Evolutionary conservation across 2,113 vertebrate species (phyloP).

Genomic region (Ardeotis arabs): DNA sequence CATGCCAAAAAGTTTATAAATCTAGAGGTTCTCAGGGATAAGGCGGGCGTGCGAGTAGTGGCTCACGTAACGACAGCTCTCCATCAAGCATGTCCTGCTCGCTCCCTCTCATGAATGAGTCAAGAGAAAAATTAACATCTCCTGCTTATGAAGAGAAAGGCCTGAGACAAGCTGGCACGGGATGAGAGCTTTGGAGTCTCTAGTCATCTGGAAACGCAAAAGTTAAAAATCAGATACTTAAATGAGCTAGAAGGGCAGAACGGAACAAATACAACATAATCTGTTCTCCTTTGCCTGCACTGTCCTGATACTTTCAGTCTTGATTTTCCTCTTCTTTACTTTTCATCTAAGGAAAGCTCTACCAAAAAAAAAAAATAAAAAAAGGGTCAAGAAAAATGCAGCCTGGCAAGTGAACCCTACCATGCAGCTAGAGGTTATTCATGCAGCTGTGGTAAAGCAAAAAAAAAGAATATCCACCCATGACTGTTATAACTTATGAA

Average conservation of each 20-base stretch:
- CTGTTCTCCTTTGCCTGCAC: not conserved
- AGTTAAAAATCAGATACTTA: not conserved
- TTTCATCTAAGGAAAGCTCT: not conserved
- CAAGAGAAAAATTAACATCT: not conserved
- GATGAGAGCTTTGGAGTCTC: not conserved
- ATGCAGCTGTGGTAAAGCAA: not conserved
- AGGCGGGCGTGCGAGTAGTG: not conserved
- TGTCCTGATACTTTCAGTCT: constrained; percentile 10
- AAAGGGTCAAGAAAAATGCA: not conserved
- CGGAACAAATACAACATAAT: not conserved
- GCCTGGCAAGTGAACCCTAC: not conserved
- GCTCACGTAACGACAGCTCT: accelerated
- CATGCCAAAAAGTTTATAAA: not conserved
- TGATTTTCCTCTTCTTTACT: constrained; percentile 12
- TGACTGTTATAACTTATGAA: not conserved
- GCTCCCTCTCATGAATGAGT: not conserved
- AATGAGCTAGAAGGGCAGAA: not conserved
- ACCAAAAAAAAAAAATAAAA: not conserved
- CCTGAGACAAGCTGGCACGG: accelerated
- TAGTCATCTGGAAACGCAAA: not conserved
- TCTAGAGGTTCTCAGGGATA: not conserved
- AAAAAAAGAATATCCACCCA: not conserved
- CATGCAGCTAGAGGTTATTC: not conserved
- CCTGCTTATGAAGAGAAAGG: not conserved
- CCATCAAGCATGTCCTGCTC: not conserved